These are phyloP conservation scores for Thysanoteuthis rhombus DNA, from an alignment of 2,888 invertebrate genomes.

Conservation along the genomic window DNA sequence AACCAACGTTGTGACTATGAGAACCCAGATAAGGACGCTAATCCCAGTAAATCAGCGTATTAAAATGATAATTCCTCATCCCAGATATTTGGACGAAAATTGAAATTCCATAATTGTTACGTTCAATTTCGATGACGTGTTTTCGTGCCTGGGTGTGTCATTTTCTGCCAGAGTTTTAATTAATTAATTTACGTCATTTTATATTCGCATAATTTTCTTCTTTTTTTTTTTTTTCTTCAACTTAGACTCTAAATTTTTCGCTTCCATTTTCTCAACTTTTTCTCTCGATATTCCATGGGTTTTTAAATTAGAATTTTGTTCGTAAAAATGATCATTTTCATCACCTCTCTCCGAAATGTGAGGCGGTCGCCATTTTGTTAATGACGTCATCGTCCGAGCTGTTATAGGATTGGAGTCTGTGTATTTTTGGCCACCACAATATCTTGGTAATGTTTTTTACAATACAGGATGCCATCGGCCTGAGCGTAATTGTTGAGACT, in stretches of 20 bases:
- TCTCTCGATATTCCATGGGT: neutral
- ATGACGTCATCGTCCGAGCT: neutral
- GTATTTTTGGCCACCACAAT: conserved; percentile 62
- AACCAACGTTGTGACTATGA: too few relatives aligned
- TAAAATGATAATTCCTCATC: too few relatives aligned
- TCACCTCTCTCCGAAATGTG: neutral
- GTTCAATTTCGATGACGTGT: neutral
- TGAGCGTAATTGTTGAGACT: conserved; percentile 65
- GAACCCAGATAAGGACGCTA: too few relatives aligned
- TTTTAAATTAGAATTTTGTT: neutral
- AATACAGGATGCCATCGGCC: conserved; percentile 61
- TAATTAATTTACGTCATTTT: neutral
- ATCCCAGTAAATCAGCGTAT: too few relatives aligned
- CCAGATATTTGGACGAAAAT: too few relatives aligned
- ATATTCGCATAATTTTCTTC: too few relatives aligned
- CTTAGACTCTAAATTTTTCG: too few relatives aligned
- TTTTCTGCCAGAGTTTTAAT: neutral
- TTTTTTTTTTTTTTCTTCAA: too few relatives aligned
- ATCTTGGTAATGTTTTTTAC: conserved; percentile 64
- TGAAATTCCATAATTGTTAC: too few relatives aligned
- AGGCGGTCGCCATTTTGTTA: neutral
- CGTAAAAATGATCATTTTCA: neutral
- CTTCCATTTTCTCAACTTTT: too few relatives aligned
- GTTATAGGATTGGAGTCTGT: conserved; percentile 43
- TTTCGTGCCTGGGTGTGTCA: neutral